phyloP scores from a whole-genome alignment of 2,888 invertebrate genomes.

The Dinocampus coccinellae region DNA sequence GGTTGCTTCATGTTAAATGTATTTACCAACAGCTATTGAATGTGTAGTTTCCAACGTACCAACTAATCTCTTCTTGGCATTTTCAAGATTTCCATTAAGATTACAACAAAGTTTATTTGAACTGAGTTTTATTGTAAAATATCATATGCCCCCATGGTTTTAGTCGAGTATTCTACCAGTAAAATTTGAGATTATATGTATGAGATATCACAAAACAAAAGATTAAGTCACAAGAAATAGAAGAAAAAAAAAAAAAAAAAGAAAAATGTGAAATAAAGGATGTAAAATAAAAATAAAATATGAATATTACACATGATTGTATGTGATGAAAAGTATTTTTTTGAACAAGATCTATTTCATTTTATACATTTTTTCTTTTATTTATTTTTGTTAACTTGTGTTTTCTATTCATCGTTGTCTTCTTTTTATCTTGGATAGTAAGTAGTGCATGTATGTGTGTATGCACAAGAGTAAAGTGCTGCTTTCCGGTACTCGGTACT shows the following conservation, averaged over 20 bases:
- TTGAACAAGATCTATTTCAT: constrained; percentile 18
- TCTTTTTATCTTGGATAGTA: neutral
- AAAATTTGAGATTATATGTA: neutral
- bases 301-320: no score
- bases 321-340: constrained; percentile 24
- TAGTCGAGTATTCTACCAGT: neutral
- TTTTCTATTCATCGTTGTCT: constrained; percentile 5
- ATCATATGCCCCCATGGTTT: neutral
- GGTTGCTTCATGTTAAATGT: neutral
- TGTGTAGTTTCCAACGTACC: neutral
- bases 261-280: no score
- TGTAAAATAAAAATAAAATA: no score
- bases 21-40: neutral
- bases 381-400: constrained; percentile 13
- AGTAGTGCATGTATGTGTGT: neutral
- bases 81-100: constrained; percentile 28
- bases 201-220: neutral
- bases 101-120: constrained; percentile 15
- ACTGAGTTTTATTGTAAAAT: constrained; percentile 12
- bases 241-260: neutral
- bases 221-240: neutral
- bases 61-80: constrained; percentile 2
- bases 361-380: constrained; percentile 17
- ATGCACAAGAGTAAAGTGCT: constrained; percentile 29
- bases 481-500: constrained; percentile 34